Evolutionary conservation across 2,113 vertebrate genomes (phyloP).

Genomic region (Indri indri): DNA sequence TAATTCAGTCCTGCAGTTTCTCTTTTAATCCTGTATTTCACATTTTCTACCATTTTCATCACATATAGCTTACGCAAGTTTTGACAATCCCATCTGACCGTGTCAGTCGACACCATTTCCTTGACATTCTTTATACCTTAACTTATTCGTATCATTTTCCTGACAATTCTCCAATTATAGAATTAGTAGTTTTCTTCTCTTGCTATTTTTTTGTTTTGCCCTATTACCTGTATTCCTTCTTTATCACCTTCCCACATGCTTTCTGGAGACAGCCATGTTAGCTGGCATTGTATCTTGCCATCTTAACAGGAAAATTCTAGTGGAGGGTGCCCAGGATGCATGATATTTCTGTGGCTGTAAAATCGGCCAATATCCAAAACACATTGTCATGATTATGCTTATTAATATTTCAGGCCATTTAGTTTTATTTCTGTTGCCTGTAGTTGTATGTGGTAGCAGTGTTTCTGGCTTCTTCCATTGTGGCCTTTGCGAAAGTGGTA

Average conservation of each 20-base stretch:
- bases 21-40: neutral
- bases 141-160: neutral
- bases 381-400: neutral
- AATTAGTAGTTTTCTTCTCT: neutral
- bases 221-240: neutral
- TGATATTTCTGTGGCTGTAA: neutral
- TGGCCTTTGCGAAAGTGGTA: neutral
- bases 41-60: neutral
- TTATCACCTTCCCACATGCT: neutral
- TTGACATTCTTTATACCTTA: neutral
- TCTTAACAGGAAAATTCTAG: neutral
- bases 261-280: neutral
- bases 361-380: neutral
- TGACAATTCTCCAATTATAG: neutral
- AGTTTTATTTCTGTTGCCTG: conserved; percentile 6
- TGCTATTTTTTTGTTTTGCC: neutral
- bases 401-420: neutral
- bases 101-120: neutral
- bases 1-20: neutral
- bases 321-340: neutral
- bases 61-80: neutral
- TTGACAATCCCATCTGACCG: neutral
- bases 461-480: neutral
- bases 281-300: neutral
- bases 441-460: neutral